Evolutionary conservation across 2,797 vertebrate species (phyloP), one percentile per base, ranked within the genome.

Genomic region (Vipera latastei): DNA sequence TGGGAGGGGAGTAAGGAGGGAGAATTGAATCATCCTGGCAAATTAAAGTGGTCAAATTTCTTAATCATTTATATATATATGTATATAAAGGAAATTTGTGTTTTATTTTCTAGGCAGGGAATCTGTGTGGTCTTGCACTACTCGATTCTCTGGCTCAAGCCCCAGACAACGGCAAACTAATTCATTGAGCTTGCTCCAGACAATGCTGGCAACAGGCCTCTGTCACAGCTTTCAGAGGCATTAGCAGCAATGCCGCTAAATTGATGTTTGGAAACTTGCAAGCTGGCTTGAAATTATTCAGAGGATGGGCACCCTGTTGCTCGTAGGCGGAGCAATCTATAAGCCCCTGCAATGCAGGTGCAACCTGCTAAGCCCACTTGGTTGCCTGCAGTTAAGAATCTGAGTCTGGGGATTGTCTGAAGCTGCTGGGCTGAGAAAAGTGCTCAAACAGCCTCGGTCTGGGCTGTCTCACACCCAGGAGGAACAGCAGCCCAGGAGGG

Each of bases 101-200:
- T 91, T 93, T 93, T 91, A 88, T 44, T 91, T 91, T 90, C 56
- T 91, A 38, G n/a, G 44, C 38, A 69, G 51, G 28, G 65, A 55
- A 55, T 73, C 86, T 83, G 90, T 93, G 92, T 91, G 90, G 86
- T 89, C 90, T 93, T 44, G 56, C 13, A 60, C 28, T 91, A 55
- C 48, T 83, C 14, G 16, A 48, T 93, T 91, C 86, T 83, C 90
- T 93, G 92, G 85, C 89, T 88, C 44, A 88, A 93, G 78, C 86
- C 65, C 86, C 90, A 89, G 86, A 53, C 48, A 55, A 73, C 89
- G 56, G 59, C 87, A 86, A 88, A 93, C 85, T 28, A 44, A 93
- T 90, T 90, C 86, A 88, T 9, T 73, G 85, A 28, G 86, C 55
- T 88, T 91, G 56, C 83, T 87, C 78, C 89, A 87, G 60, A 90